Evolutionary conservation across 2,888 invertebrate genomes (phyloP), one percentile per base, ranked within the genome.

Genomic region (Cetonia aurata): DNA sequence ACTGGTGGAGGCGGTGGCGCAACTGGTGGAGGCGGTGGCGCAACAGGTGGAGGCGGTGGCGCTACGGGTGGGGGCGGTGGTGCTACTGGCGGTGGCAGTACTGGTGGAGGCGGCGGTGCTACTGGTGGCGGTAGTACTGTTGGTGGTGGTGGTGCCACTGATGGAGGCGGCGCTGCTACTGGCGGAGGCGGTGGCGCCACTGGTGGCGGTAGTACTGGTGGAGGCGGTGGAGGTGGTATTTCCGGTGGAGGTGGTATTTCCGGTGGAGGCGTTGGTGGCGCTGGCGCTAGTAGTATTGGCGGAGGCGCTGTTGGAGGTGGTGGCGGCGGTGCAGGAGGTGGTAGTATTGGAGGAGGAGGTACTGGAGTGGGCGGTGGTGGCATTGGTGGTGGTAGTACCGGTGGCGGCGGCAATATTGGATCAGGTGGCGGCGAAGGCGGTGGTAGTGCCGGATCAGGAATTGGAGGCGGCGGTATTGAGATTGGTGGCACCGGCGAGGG

Each of bases 201-300:
- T 37, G 33, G 66, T 31, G 72, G 33, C 55, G 2, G 73, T 71
- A 12, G 67, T 69, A 13, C 69, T 17, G 75, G 74, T 17, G 73
- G 69, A 50, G 73, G 73, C 19, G 55, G 50, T 46, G 73, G 71
- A 62, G 33, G 74, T 25, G 70, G 66, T n/a, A n/a, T n/a, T n/a
- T n/a, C n/a, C n/a, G n/a, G n/a, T n/a, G 46, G 48, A 31, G 70
- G 71, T 15, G 69, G 69, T 10, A 70, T 53, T 82, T 79, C 70
- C 81, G 46, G 85, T 79, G 75, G 81, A 80, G 25, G 25, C 4
- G 4, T 25, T 25, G 25, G 25, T 3, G 75, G 33, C 2, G 15
- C n/a, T n/a, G 31, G 15, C 15, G 15, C 6, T 17, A 8, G 9
- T 31, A n/a, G 15, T 12, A 44, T 31, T 65, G 10, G 37, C 13